phyloP scores from a whole-genome alignment of 2,797 vertebrate genomes.

The Lacerta agilis region DNA sequence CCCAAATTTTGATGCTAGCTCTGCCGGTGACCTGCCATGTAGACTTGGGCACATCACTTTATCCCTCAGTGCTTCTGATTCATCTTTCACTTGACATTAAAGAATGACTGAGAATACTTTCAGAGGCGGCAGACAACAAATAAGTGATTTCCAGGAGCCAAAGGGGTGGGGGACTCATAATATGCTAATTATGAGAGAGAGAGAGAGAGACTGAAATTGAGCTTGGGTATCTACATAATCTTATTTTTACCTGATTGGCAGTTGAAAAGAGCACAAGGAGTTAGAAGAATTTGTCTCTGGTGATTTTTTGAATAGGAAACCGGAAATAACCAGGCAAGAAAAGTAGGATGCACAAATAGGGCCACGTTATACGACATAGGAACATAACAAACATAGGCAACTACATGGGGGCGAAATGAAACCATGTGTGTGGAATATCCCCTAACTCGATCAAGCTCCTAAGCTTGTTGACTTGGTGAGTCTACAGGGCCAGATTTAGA shows the following conservation, averaged over 20 bases:
- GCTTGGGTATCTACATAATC: background rate
- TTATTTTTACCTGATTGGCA: background rate
- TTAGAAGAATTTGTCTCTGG: background rate
- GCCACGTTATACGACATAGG: too few species aligned
- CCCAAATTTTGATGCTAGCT: accelerated
- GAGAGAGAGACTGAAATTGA: background rate
- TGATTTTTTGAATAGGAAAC: background rate
- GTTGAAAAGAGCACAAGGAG: background rate
- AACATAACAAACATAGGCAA: too few species aligned
- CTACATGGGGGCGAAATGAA: too few species aligned
- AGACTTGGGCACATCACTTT: background rate
- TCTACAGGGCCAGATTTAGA: too few species aligned
- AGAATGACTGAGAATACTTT: background rate
- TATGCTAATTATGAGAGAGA: background rate
- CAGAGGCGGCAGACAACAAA: background rate
- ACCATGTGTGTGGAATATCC: too few species aligned
- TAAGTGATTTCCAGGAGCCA: background rate
- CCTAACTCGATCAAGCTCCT: too few species aligned
- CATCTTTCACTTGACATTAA: background rate
- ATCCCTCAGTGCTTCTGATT: background rate
- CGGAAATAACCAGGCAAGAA: too few species aligned
- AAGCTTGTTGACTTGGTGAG: too few species aligned
- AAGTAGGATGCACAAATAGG: too few species aligned
- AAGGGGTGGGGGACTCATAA: background rate
- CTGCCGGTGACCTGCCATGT: accelerated